phyloP scores from a whole-genome alignment of 2,113 vertebrate species.

The Anolis carolinensis region DNA sequence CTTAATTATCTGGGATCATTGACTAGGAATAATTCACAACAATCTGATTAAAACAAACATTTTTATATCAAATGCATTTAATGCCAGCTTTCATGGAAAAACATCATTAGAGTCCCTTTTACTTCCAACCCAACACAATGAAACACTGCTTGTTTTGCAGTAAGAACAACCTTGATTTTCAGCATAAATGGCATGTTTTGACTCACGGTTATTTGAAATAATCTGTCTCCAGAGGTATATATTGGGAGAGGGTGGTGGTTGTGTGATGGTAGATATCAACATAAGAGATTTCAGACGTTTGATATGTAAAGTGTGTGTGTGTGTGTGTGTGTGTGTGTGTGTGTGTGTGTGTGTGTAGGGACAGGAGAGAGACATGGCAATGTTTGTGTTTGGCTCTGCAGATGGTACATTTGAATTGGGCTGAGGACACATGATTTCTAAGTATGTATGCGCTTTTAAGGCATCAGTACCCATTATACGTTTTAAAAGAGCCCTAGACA shows the following conservation, averaged over 20 bases:
- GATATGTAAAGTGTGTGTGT: constrained; percentile 42
- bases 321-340: constrained; percentile 25
- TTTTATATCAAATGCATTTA: neutral
- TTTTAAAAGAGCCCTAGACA: neutral
- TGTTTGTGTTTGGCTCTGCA: neutral
- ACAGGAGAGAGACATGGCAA: neutral
- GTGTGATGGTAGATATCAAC: constrained; percentile 41
- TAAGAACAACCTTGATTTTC: constrained; percentile 36
- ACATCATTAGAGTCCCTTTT: constrained; percentile 13
- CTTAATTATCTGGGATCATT: constrained; percentile 14
- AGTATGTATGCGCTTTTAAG: neutral
- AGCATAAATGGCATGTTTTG: constrained; percentile 60
- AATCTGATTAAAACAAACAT: neutral
- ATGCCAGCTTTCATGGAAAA: neutral
- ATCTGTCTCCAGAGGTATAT: constrained; percentile 1
- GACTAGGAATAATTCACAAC: neutral
- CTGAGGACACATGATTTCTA: neutral
- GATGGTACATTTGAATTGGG: neutral
- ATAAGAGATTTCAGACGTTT: constrained; percentile 50
- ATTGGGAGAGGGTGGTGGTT: constrained; percentile 38
- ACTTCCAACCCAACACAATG: constrained; percentile 26
- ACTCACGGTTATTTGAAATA: constrained; percentile 48
- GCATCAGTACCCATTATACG: neutral
- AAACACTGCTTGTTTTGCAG: constrained; percentile 47
- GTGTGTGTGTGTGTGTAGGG: constrained; percentile 35